phyloP scores from a whole-genome alignment of 1,140 invertebrate species.

The Manduca sexta region DNA sequence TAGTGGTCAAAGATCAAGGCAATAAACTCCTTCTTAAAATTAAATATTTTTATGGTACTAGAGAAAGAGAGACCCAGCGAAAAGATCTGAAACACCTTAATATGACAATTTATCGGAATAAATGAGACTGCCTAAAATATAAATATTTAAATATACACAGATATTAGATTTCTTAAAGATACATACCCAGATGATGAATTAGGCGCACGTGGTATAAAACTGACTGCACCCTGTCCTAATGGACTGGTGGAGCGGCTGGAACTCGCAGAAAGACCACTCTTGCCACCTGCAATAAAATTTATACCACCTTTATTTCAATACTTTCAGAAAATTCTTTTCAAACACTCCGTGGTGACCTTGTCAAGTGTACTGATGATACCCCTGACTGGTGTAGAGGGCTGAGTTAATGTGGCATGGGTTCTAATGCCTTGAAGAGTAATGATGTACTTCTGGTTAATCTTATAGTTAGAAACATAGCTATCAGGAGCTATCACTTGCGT shows the following conservation, averaged over 20 bases:
- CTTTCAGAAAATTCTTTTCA: too few relatives aligned
- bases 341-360: too few relatives aligned
- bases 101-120: not conserved
- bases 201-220: slow-evolving; percentile 63
- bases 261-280: slow-evolving; percentile 67
- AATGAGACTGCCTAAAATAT: not conserved
- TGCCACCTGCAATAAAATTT: slow-evolving; percentile 49
- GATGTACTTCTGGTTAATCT: too few relatives aligned
- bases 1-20: not conserved
- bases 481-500: too few relatives aligned
- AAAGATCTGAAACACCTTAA: not conserved
- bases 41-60: not conserved
- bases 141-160: too few relatives aligned
- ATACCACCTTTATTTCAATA: too few relatives aligned
- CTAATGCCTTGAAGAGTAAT: too few relatives aligned
- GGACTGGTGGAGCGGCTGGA: slow-evolving; percentile 71
- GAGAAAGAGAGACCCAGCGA: not conserved
- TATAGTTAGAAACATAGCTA: too few relatives aligned
- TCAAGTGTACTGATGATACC: too few relatives aligned
- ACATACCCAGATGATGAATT: slow-evolving; percentile 56
- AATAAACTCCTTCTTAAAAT: not conserved
- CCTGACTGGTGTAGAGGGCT: too few relatives aligned
- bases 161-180: not conserved
- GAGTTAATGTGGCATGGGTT: too few relatives aligned
- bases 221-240: slow-evolving; percentile 53